Conservation (phyloP, 53 echinoderm and acorn worm species). For the Zoroaster sp. region DNA sequence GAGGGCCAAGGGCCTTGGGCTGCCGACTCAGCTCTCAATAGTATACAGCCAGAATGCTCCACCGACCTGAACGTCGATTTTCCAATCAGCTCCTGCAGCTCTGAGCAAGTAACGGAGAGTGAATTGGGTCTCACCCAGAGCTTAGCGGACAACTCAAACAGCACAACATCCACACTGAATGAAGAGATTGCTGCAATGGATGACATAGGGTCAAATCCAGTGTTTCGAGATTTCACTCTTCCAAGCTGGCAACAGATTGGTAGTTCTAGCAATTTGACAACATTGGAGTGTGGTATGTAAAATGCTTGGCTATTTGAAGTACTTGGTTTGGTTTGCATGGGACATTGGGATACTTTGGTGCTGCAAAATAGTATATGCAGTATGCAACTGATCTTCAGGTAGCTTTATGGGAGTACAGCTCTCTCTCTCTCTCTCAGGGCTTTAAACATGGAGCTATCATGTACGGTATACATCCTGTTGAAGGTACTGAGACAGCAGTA, state of each 20-base stretch:
- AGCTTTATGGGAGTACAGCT: too few species aligned
- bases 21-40: slow-evolving; percentile 2
- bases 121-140: slow-evolving; percentile 27
- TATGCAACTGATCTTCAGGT: too few species aligned
- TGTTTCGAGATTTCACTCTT: slow-evolving; percentile 39
- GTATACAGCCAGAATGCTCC: background rate
- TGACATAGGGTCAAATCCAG: slow-evolving; percentile 40
- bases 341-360: too few species aligned
- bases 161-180: slow-evolving; percentile 55
- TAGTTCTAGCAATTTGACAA: slow-evolving; percentile 34
- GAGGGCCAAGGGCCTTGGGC: slow-evolving; percentile 39
- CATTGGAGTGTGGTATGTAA: slow-evolving; percentile 57
- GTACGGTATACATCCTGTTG: too few species aligned
- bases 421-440: too few species aligned
- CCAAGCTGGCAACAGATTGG: slow-evolving; percentile 61
- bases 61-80: slow-evolving; percentile 37
- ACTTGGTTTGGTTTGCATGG: too few species aligned
- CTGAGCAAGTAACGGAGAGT: background rate
- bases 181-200: slow-evolving; percentile 57
- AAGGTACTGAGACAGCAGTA: too few species aligned
- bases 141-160: slow-evolving; percentile 55
- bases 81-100: slow-evolving; percentile 16
- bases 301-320: too few species aligned
- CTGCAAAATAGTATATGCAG: too few species aligned
- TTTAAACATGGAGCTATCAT: too few species aligned